Evolutionary conservation across 2,113 vertebrate species (phyloP), one percentile per base, ranked within the genome.

Genomic region (Semnornis frantzii): DNA sequence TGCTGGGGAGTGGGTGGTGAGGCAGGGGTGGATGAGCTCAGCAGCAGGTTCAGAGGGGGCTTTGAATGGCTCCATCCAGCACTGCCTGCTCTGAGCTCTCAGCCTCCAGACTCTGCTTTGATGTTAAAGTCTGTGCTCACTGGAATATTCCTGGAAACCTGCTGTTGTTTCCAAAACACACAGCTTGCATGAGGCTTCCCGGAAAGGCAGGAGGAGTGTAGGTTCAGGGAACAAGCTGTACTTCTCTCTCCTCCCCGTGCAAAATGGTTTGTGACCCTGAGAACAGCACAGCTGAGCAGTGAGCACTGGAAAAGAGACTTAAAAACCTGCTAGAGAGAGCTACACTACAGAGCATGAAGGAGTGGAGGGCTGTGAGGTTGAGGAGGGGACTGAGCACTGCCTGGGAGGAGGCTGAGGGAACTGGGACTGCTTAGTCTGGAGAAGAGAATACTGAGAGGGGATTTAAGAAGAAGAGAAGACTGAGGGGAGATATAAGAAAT

Each of bases 121-220:
- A 3, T 60, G 44, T 37, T 30, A 64, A 34, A 31, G 5, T 11
- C 65, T 68, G 55, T 34, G 14, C 60, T 55, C 52, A 34, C 64
- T 16, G 65, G 9, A 77, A 39, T 24, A 31, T 91, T 92, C 77
- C 90, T 68, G 82, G 74, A 92, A 92, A 78, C 44, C 46, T 86
- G 70, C 52, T 63, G 46, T 11, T 71, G 69, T 78, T 87, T 74
- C 84, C 58, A 66, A 91, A 85, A 48, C 2, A 70, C 34, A 19
- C 42, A 71, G 81, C 34, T 74, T 74, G 74, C 65, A 69, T 63
- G 57, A 46, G 42, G 19, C 54, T 91, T 94, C 92, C 60, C 7
- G 3, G 84, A 84, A 84, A 59, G 30, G 58, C 46, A 64, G 81
- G 55, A 83, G 16, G 28, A 72, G 39, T 6, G 46, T 2, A 31